A percentile compares a stretch with the other conserved stretches of the same genome.
Conservation (phyloP, 2,797 vertebrate genomes). For the Crax fasciolata region DNA sequence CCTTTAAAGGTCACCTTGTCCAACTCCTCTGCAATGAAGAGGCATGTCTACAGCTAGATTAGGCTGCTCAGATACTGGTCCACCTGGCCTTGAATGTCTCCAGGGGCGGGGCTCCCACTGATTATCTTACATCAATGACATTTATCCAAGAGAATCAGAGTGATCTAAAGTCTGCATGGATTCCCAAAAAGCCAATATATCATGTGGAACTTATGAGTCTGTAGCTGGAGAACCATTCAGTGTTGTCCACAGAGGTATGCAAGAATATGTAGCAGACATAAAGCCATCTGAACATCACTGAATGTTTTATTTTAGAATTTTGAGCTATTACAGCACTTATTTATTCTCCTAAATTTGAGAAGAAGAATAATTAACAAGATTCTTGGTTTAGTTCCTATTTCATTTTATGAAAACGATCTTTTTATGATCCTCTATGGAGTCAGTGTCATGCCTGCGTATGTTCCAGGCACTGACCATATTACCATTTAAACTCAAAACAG, state of each 20-base stretch:
- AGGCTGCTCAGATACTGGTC: too few species aligned
- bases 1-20: too few species aligned
- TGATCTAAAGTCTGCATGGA: not conserved
- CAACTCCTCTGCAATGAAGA: too few species aligned
- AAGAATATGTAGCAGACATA: not conserved
- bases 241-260: not conserved
- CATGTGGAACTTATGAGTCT: not conserved
- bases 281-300: not conserved
- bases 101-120: not conserved
- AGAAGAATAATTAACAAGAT: not conserved
- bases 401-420: not conserved
- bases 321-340: not conserved
- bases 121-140: not conserved
- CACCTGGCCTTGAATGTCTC: too few species aligned
- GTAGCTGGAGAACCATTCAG: not conserved
- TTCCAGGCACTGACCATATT: not conserved
- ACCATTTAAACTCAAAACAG: not conserved
- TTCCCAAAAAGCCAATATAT: not conserved
- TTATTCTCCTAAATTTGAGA: constrained; percentile 20
- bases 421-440: not conserved
- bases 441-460: not conserved
- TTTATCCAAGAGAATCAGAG: not conserved
- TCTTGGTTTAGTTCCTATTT: constrained; percentile 1
- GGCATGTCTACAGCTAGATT: too few species aligned
- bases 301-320: not conserved